Evolutionary conservation across 35 echinoderm and acorn worm species (phyloP).

Genomic region (Apostichopus japonicus): DNA sequence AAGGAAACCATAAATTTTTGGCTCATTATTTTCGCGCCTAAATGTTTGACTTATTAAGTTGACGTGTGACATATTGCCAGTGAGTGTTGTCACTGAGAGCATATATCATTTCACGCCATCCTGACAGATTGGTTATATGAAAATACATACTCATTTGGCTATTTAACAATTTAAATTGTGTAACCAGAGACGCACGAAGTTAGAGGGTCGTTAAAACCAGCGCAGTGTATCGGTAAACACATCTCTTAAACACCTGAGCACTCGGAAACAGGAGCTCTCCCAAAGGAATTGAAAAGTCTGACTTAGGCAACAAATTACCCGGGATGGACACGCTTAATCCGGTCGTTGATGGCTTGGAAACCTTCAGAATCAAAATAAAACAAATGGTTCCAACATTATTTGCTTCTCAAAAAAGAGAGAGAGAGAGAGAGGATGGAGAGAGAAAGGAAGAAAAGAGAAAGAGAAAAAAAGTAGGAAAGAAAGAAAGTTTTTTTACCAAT

Average conservation of each 20-base stretch:
- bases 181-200: slow-evolving; percentile 12
- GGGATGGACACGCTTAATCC: slow-evolving; percentile 47
- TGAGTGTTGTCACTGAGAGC: slow-evolving; percentile 22
- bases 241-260: slow-evolving; percentile 51
- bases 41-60: slow-evolving; percentile 41
- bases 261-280: slow-evolving; percentile 16
- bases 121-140: slow-evolving; percentile 53
- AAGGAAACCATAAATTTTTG: slow-evolving; percentile 9
- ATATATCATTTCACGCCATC: slow-evolving; percentile 28
- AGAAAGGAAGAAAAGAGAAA: neutral
- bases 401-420: slow-evolving; percentile 37
- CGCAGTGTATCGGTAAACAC: slow-evolving; percentile 50
- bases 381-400: slow-evolving; percentile 55
- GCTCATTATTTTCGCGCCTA: slow-evolving; percentile 38
- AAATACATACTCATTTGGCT: slow-evolving; percentile 32
- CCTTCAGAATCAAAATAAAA: slow-evolving; percentile 33
- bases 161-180: slow-evolving; percentile 56
- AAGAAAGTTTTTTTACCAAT: slow-evolving; percentile 34
- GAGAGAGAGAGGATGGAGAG: neutral
- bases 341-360: slow-evolving; percentile 40
- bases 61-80: slow-evolving; percentile 43
- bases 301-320: slow-evolving; percentile 33
- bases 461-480: neutral
- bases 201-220: slow-evolving; percentile 37
- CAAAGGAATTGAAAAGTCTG: neutral